Conservation (phyloP, 2,113 vertebrate species). For the Oceanodroma tethys region DNA sequence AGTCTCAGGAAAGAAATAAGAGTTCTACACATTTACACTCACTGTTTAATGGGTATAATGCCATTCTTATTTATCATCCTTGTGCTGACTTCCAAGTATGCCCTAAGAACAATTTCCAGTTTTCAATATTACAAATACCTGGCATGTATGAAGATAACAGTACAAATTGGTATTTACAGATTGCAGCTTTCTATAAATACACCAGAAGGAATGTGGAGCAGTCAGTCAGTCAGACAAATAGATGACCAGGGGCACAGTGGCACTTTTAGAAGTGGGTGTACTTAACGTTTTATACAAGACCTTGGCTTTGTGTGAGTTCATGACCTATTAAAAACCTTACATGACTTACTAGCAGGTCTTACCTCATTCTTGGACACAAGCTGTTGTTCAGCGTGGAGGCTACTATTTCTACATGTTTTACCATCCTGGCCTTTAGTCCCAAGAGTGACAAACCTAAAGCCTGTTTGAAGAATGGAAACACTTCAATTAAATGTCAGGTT, state of each 20-base stretch:
- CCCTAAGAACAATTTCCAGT: neutral
- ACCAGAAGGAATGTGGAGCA: neutral
- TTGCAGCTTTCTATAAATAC: conserved; percentile 13
- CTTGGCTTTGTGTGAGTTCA: neutral
- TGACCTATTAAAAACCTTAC: neutral
- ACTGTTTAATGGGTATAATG: neutral
- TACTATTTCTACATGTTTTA: neutral
- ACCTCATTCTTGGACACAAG: neutral
- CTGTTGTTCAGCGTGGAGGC: neutral
- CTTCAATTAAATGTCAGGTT: neutral
- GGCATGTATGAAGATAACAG: neutral
- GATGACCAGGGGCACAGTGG: neutral
- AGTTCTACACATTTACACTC: neutral
- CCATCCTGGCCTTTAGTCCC: neutral
- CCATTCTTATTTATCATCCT: neutral
- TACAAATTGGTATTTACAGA: neutral
- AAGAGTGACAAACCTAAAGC: neutral
- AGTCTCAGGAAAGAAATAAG: neutral
- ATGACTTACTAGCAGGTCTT: neutral
- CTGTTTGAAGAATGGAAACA: neutral
- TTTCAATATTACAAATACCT: neutral
- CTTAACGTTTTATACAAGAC: neutral
- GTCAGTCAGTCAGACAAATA: neutral
- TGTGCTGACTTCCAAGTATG: neutral
- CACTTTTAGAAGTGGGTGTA: neutral